phyloP scores from a whole-genome alignment of 2,797 vertebrate genomes.

The Mormyrus proboscirostris region DNA sequence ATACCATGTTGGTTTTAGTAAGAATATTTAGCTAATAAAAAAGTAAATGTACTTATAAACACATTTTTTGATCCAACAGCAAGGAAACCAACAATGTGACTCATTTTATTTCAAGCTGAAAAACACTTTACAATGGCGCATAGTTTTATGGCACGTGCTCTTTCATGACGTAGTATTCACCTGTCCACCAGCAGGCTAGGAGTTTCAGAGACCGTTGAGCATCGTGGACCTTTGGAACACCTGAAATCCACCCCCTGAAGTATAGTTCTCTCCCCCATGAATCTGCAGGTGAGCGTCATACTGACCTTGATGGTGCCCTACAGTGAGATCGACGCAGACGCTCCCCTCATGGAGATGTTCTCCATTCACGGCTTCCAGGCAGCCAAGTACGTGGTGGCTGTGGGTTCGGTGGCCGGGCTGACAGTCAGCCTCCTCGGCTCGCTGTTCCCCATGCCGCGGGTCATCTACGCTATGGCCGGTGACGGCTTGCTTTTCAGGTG shows the following conservation, averaged over 20 bases:
- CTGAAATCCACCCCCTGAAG: not conserved
- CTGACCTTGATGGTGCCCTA: slow-evolving; percentile 94
- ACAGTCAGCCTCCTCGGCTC: slow-evolving; percentile 91
- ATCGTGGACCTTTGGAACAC: not conserved
- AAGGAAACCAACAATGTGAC: not conserved
- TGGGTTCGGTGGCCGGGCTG: slow-evolving; percentile 87
- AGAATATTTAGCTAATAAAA: not conserved
- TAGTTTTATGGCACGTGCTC: not conserved
- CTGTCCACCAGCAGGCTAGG: too few relatives aligned
- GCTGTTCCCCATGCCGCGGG: slow-evolving; percentile 90
- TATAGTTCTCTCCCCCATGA: not conserved
- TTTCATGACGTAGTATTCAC: not conserved
- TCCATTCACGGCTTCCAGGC: slow-evolving; percentile 78
- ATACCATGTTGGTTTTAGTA: not conserved
- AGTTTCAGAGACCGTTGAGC: not conserved
- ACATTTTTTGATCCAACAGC: not conserved
- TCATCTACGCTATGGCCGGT: slow-evolving; percentile 96
- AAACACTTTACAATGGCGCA: not conserved
- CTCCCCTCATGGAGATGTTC: slow-evolving; percentile 98
- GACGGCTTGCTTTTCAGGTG: slow-evolving; percentile 95
- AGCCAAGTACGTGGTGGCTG: slow-evolving; percentile 89
- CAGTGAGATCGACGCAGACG: slow-evolving; percentile 81
- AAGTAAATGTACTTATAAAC: not conserved
- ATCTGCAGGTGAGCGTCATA: slow-evolving; percentile 83
- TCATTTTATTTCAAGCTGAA: not conserved